Evolutionary conservation across 2,888 invertebrate genomes (phyloP), one percentile per base, ranked within the genome.

Genomic region (Muscina levida): DNA sequence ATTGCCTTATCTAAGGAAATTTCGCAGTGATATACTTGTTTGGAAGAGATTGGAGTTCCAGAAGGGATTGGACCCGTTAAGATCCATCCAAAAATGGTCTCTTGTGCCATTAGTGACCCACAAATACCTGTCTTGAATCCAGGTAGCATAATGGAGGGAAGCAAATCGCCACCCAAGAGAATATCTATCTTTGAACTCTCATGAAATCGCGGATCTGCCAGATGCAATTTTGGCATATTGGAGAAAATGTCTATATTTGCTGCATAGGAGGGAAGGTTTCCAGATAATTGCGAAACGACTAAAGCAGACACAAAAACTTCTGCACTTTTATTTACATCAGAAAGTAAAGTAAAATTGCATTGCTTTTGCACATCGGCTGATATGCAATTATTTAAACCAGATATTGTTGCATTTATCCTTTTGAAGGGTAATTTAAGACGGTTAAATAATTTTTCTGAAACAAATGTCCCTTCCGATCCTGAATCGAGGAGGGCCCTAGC

Each of bases 71-170:
- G 80, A 51, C 80, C 80, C n/a, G 73, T 77, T 0, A 80, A 8
- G 39, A 77, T 80, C 76, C 76, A 80, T 19, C 80, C 76, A 39
- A 80, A 80, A 2, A 76, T 42, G 3, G 76, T 73, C 57, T 77
- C 77, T 62, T 77, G 71, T n/a, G 57, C 73, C 24, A 75, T 37
- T 37, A 79, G 59, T 8, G 66, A 56, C 11, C 59, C 67, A 26
- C n/a, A n/a, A n/a, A n/a, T n/a, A n/a, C n/a, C n/a, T n/a, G n/a
- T n/a, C n/a, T n/a, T n/a, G n/a, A n/a, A n/a, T n/a, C n/a, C n/a
- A n/a, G n/a, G n/a, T n/a, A n/a, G n/a, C n/a, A n/a, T n/a, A n/a
- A n/a, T n/a, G n/a, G n/a, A n/a, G n/a, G n/a, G n/a, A n/a, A n/a
- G n/a, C n/a, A n/a, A n/a, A n/a, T n/a, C n/a, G n/a, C n/a, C n/a